A percentile compares a stretch with the other conserved stretches of the same genome.
Conservation (phyloP, 2,797 vertebrate genomes). For the Chaunax sp. region DNA sequence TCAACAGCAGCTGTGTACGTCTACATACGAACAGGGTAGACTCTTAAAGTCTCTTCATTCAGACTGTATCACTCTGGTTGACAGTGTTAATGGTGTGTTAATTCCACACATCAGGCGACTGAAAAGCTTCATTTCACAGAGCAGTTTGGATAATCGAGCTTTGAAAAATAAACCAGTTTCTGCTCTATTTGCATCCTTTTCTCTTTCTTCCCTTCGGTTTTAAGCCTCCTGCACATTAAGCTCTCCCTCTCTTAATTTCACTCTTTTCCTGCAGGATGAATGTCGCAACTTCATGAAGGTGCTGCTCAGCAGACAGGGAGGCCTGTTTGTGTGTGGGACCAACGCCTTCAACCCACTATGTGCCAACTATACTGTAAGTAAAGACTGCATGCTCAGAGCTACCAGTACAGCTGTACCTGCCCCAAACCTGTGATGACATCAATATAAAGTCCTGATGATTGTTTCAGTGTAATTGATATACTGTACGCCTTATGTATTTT, state of each 20-base stretch:
- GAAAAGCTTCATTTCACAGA: slow-evolving; percentile 68
- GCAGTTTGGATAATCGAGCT: slow-evolving; percentile 60
- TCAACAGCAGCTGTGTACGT: slow-evolving; percentile 40
- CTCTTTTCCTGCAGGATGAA: slow-evolving; percentile 84
- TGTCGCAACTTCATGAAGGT: slow-evolving; percentile 97
- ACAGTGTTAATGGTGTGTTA: slow-evolving; percentile 74
- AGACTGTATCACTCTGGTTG: slow-evolving; percentile 69
- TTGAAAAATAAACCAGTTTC: slow-evolving; percentile 46
- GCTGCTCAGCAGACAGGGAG: slow-evolving; percentile 88
- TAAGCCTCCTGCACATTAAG: slow-evolving; percentile 32
- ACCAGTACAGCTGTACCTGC: background rate
- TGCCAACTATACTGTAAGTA: slow-evolving; percentile 95
- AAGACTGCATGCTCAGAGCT: background rate
- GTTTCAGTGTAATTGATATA: slow-evolving; percentile 26
- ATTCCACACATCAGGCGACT: slow-evolving; percentile 74
- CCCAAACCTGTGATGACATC: background rate
- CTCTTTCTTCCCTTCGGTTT: slow-evolving; percentile 15
- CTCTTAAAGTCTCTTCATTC: slow-evolving; percentile 48
- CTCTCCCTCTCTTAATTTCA: slow-evolving; percentile 17
- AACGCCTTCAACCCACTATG: slow-evolving; percentile 97
- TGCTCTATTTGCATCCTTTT: slow-evolving; percentile 27
- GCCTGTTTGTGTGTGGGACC: slow-evolving; percentile 93
- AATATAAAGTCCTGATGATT: background rate
- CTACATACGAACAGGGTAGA: slow-evolving; percentile 32
- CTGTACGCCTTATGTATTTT: slow-evolving; percentile 21